phyloP scores from a whole-genome alignment of 2,797 vertebrate genomes.

The Varecia variegata region DNA sequence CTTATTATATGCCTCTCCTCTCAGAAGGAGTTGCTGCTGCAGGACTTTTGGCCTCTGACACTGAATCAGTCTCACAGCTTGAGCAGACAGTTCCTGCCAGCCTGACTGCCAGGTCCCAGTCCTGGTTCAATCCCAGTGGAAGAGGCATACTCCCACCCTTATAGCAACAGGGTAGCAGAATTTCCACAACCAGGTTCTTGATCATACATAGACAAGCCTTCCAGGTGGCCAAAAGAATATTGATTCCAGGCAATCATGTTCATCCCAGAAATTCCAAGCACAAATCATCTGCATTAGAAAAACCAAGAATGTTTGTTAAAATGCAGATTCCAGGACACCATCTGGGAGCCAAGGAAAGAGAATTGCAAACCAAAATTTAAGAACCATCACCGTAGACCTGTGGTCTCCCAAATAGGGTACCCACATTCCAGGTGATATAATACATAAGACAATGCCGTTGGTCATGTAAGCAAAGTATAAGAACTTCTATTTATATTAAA shows the following conservation, averaged over 20 bases:
- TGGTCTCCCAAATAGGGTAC: neutral
- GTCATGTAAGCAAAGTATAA: neutral
- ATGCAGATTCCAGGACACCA: neutral
- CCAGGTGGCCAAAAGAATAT: neutral
- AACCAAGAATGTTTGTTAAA: neutral
- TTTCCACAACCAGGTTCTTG: neutral
- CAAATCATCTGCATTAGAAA: neutral
- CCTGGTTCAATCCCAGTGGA: neutral
- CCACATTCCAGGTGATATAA: neutral
- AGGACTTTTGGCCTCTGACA: neutral
- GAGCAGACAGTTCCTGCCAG: neutral
- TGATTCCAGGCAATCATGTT: neutral
- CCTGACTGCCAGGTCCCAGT: neutral
- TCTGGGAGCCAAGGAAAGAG: neutral
- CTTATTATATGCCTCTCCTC: neutral
- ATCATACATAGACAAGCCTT: neutral
- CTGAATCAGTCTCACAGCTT: neutral
- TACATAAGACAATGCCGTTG: neutral
- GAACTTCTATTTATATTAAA: neutral
- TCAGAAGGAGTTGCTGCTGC: neutral
- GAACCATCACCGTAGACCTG: neutral
- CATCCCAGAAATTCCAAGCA: neutral
- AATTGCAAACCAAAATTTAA: neutral
- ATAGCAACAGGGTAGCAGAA: neutral
- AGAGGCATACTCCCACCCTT: neutral